Base-by-base conservation (phyloP, 2,797 vertebrate species). In the Agapornis canus region DNA sequence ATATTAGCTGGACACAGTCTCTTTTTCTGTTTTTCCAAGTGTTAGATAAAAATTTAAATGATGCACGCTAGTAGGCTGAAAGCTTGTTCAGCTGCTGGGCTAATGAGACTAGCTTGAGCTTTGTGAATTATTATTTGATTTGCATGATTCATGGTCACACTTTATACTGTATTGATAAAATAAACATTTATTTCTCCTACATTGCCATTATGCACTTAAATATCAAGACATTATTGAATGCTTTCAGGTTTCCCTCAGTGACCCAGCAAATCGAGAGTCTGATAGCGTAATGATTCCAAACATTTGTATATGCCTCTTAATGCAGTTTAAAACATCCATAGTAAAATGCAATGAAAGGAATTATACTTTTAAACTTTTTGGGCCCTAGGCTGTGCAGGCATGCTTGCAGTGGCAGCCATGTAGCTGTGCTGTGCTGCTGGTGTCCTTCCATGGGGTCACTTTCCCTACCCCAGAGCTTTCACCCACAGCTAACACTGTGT, bases 181-280 rank as follows among this genome's bases (percentile, higher is more conserved):
- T 47, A 94, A 97, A 92, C 45, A 75, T 92, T 85, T 73, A 21
- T 81, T 94, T 88, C 59, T 80, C 70, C 43, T 79, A 19, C 39
- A 59, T 61, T 75, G 90, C 64, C 91, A 90, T 92, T 93, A 94
- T 82, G 80, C 70, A 95, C 93, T 97, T 96, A 94, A 95, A 93
- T 91, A 83, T 89, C 7, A 60, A 97, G 92, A 88, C 15, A 37
- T 27, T 96, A 93, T 92, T 91, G 95, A 97, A 82, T 90, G 89
- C 83, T 95, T 96, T 96, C 86, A 88, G 31, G 60, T 77, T 95
- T 94, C 92, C 91, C 85, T 92, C 65, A 39, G 79, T 7, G 52
- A 80, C 76, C 64, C 3, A 2, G 94, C 77, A 70, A 93, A 95
- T 76, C 37, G 23, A 43, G 96, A 92, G 69, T 92, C 92, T 95